Base-by-base conservation (phyloP, 2,113 vertebrate species). In the Monopterus albus region DNA sequence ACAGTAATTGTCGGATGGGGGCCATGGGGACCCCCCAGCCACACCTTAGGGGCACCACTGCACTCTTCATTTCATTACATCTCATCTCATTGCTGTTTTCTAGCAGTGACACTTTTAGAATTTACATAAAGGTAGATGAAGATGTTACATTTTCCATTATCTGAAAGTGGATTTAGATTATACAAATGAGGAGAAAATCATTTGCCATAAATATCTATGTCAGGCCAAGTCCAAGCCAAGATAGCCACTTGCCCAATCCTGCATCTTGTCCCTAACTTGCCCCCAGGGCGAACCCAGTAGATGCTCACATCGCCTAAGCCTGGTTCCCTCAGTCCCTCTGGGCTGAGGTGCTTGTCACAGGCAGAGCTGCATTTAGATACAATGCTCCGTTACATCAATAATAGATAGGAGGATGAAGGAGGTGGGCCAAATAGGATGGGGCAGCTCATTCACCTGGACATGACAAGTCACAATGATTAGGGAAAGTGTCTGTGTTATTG, bases 301-400 rank as follows among this genome's bases (percentile, higher is more conserved):
- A 66, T 38, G 78, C 71, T 64, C 29, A 17, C 46, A 39, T 71
- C 66, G n/a, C 58, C 9, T 51, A 82, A 83, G 81, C 81, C 84
- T 67, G 78, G 29, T 81, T 87, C 83, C 69, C 72, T 15, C 38
- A 14, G 64, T 84, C 74, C 78, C 83, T 70, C 70, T 23, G 70
- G 89, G 79, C 80, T 70, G 51, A 72, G 80, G 81, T 55, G 79
- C 83, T 84, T 77, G 82, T 89, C 87, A 75, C 69, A 78, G 78
- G 80, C 84, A 78, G 75, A 52, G 72, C 86, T 88, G 79, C 81
- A 85, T 90, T 88, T 86, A 82, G 84, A 90, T 84, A 88, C 89
- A 88, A 89, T 88, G 87, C 87, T 84, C 86, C 86, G 85, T 90
- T 89, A 75, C 88, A 91, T 92, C 80, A 90, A 92, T 92, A 91